Evolutionary conservation across 2,888 invertebrate species (phyloP).

Genomic region (Corbicula japonica): DNA sequence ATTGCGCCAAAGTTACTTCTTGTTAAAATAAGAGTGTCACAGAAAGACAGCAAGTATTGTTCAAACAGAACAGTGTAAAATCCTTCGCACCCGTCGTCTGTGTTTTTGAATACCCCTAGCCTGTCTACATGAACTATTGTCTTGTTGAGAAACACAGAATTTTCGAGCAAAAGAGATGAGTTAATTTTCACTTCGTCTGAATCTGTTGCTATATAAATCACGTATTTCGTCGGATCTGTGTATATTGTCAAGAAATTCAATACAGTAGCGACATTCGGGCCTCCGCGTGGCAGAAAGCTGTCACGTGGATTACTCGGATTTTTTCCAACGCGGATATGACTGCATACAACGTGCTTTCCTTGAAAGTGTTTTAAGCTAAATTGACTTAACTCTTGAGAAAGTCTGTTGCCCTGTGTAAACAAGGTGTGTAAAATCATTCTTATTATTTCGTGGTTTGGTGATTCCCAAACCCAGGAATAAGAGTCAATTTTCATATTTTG

Average conservation of each 20-base stretch:
- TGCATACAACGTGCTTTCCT: conserved; percentile 29
- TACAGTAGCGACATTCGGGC: conserved; percentile 32
- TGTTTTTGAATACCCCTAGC: background rate
- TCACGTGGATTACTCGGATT: conserved; percentile 50
- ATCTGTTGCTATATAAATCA: conserved; percentile 49
- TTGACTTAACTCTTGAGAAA: background rate
- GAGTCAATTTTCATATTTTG: too few species aligned
- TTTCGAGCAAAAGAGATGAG: background rate
- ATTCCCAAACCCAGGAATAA: conserved; percentile 21
- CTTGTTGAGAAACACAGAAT: background rate
- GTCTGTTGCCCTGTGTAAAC: conserved; percentile 15
- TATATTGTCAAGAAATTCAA: conserved; percentile 22
- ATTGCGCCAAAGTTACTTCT: conserved; percentile 50
- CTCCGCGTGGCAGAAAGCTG: background rate
- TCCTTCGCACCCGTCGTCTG: conserved; percentile 21
- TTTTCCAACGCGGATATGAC: conserved; percentile 49
- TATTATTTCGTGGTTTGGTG: conserved; percentile 14
- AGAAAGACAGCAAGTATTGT: conserved; percentile 36
- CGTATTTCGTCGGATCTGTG: conserved; percentile 10
- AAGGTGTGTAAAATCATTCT: conserved; percentile 17
- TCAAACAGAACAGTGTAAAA: conserved; percentile 40
- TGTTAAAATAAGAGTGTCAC: conserved; percentile 46
- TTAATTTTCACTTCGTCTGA: conserved; percentile 26
- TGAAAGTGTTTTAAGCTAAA: background rate
- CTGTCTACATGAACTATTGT: conserved; percentile 49